phyloP scores from a whole-genome alignment of 1,140 invertebrate species.

The Helicorthomorpha holstii region DNA sequence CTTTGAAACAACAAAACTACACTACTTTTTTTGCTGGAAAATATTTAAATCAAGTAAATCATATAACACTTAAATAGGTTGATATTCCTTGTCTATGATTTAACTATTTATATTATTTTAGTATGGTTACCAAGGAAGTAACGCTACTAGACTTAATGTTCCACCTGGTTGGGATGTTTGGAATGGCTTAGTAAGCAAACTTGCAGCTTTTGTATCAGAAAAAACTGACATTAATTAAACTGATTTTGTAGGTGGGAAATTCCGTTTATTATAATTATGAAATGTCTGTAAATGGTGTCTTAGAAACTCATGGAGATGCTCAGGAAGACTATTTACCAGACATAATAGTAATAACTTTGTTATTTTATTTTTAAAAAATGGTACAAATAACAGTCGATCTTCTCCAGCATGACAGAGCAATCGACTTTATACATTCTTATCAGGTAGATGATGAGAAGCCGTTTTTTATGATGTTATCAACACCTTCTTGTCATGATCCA shows the following conservation, averaged over 20 bases:
- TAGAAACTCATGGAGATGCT: slow-evolving; percentile 32
- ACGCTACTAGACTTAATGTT: slow-evolving; percentile 39
- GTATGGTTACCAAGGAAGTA: slow-evolving; percentile 39
- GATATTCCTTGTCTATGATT: neutral
- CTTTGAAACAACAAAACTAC: slow-evolving; percentile 45
- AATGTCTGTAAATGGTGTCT: slow-evolving; percentile 59
- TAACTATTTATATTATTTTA: slow-evolving; percentile 28
- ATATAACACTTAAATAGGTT: slow-evolving; percentile 4
- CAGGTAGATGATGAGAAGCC: slow-evolving; percentile 23
- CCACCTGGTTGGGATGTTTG: slow-evolving; percentile 68
- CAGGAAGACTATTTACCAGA: slow-evolving; percentile 64
- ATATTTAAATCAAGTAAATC: slow-evolving; percentile 57
- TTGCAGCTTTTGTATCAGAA: neutral
- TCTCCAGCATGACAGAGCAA: slow-evolving; percentile 34
- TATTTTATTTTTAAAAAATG: slow-evolving; percentile 1
- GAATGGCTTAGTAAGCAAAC: slow-evolving; percentile 41
- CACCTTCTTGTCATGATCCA: slow-evolving; percentile 66
- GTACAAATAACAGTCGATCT: slow-evolving; percentile 10
- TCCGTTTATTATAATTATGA: slow-evolving; percentile 76
- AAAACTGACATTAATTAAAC: neutral
- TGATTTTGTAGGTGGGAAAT: slow-evolving; percentile 41
- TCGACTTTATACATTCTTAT: slow-evolving; percentile 38
- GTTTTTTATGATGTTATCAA: slow-evolving; percentile 67
- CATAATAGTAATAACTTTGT: slow-evolving; percentile 46
- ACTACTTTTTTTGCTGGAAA: slow-evolving; percentile 70